phyloP scores from a whole-genome alignment of 2,113 vertebrate genomes.

The Brachyistius frenatus region DNA sequence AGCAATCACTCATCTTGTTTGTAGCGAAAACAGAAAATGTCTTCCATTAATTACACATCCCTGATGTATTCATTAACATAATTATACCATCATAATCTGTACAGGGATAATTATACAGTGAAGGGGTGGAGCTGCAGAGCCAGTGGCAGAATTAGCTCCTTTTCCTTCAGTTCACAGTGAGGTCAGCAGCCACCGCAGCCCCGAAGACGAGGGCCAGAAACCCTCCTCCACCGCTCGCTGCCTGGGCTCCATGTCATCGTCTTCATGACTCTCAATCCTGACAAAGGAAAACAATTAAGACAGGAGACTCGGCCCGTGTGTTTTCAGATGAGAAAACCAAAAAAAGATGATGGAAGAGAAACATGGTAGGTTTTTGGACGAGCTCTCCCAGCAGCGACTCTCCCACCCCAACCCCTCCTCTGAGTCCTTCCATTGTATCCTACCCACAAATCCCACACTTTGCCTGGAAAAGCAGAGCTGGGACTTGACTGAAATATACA shows the following conservation, averaged over 20 bases:
- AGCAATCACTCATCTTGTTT: constrained; percentile 39
- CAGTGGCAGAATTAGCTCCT: constrained; percentile 59
- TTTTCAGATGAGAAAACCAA: constrained; percentile 60
- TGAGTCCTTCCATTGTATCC: constrained; percentile 77
- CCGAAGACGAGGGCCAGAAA: constrained; percentile 53
- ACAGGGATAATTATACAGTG: constrained; percentile 60
- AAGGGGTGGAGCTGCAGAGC: constrained; percentile 57
- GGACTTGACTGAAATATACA: constrained; percentile 73
- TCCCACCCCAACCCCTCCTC: constrained; percentile 61
- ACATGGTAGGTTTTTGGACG: constrained; percentile 53
- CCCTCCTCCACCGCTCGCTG: constrained; percentile 52
- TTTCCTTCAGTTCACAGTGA: constrained; percentile 75
- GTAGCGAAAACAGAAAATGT: constrained; percentile 40
- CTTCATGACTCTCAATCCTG: constrained; percentile 59
- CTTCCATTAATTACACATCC: constrained; percentile 62
- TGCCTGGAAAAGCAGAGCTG: constrained; percentile 72
- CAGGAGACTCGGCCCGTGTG: constrained; percentile 47
- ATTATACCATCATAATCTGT: constrained; percentile 63
- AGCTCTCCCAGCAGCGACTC: constrained; percentile 55
- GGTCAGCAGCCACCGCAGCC: constrained; percentile 74
- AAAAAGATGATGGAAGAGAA: constrained; percentile 62
- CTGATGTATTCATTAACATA: constrained; percentile 69
- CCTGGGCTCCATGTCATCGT: constrained; percentile 59
- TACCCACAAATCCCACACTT: constrained; percentile 77
- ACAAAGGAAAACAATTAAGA: constrained; percentile 75